Percentiles rank a stretch among this genome's conserved stretches.
Conservation (phyloP, 1,140 invertebrate species). For the Cataglyphis hispanica region DNA sequence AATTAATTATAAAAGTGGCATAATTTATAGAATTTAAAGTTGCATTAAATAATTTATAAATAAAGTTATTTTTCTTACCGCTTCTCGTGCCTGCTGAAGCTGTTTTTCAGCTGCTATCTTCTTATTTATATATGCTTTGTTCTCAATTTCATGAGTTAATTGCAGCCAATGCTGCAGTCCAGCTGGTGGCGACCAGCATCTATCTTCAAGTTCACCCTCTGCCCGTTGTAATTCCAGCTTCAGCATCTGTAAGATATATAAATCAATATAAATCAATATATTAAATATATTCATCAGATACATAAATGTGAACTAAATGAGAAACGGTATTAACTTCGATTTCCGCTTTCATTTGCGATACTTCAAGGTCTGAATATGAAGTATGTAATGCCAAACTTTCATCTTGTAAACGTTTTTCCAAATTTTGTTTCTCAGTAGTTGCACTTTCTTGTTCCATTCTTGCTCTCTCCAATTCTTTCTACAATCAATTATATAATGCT, state of each 20-base stretch:
- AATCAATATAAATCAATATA: not conserved
- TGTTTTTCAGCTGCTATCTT: slow-evolving; percentile 94
- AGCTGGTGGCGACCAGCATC: slow-evolving; percentile 94
- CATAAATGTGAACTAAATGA: not conserved
- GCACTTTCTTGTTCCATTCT: slow-evolving; percentile 91
- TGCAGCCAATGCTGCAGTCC: slow-evolving; percentile 98
- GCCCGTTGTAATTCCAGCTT: slow-evolving; percentile 93
- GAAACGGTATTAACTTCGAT: slow-evolving; percentile 89
- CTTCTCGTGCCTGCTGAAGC: slow-evolving; percentile 95
- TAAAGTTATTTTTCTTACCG: slow-evolving; percentile 87
- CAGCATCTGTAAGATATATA: slow-evolving; percentile 88
- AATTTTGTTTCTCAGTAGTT: slow-evolving; percentile 92
- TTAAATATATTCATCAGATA: not conserved
- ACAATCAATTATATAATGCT: slow-evolving; percentile 57
- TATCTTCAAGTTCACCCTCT: slow-evolving; percentile 95
- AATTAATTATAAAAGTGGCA: not conserved
- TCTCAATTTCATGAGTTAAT: slow-evolving; percentile 97
- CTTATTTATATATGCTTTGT: slow-evolving; percentile 95
- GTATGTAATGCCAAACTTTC: slow-evolving; percentile 90
- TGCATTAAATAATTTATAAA: not conserved
- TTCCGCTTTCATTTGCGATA: slow-evolving; percentile 93
- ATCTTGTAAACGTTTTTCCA: slow-evolving; percentile 91
- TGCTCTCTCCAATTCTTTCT: slow-evolving; percentile 89
- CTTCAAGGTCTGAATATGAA: slow-evolving; percentile 93
- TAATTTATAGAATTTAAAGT: not conserved